Base-by-base conservation (phyloP, 64 coral and sea anemone genomes). In the Dendrophyllia cribrosa region DNA sequence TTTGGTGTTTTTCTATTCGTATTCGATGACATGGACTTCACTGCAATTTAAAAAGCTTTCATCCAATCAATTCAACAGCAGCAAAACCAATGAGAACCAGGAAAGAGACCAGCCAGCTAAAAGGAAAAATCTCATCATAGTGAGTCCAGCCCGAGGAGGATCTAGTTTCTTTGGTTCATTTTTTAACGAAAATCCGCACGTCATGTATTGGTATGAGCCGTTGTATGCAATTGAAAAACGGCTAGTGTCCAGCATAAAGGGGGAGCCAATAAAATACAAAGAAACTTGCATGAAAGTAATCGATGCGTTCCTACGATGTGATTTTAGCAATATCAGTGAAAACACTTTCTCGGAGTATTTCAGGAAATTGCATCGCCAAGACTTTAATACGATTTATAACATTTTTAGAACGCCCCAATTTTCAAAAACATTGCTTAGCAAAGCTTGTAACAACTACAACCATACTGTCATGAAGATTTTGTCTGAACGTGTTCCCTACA, bases 391-490 rank as follows among this genome's bases (percentile, higher is more conserved):
- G 16, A 12, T 75, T 6, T 48, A 9, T 7, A 75, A 45, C 1
- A 43, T 3, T 3, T 4, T n/a, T n/a, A n/a, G 17, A 14, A 17
- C 47, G 45, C 45, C 72, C 45, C 25, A 45, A 7, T 75, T 75
- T 16, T 17, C 44, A 51, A 51, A 17, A 6, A 16, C 43, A 16
- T 19, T 47, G 43, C 72, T 75, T 50, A 49, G 72, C 15, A 17
- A 75, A 7, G 72, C 46, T 49, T 75, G 72, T 51, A 75, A 19
- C 6, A 48, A 16, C 47, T 50, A 75, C 19, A 19, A 75, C 2
- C 43, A 75, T 49, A 49, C 72, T 17, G 72, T 75, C 19, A 75
- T 50, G 11, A 75, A 75, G 44, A 75, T 75, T 75, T 75, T 75
- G 44, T 48, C 43, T 75, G 13, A 3, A 7, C 43, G 72, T 7